A percentile compares a stretch with the other conserved stretches of the same genome.
These are phyloP conservation scores for Ptiloglossa arizonensis DNA, from an alignment of 1,140 invertebrate species.

Conservation along the genomic window DNA sequence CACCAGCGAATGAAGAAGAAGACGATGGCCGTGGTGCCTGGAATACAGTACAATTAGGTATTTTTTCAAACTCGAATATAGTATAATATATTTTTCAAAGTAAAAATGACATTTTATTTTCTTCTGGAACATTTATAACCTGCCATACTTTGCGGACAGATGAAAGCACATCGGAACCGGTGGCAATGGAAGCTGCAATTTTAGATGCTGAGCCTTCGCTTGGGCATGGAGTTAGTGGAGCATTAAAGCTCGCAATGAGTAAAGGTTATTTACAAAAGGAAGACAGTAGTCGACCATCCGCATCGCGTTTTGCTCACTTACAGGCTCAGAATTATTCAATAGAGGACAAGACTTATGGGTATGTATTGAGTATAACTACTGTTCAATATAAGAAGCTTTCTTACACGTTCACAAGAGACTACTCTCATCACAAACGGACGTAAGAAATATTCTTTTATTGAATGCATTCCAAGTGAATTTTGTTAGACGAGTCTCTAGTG, in stretches of 20 bases:
- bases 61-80: slow-evolving; percentile 6
- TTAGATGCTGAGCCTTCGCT: slow-evolving; percentile 97
- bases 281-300: slow-evolving; percentile 87
- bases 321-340: slow-evolving; percentile 97
- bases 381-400: slow-evolving; percentile 53
- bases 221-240: slow-evolving; percentile 95
- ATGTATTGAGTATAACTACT: slow-evolving; percentile 75
- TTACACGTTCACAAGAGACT: slow-evolving; percentile 17
- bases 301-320: slow-evolving; percentile 88
- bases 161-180: slow-evolving; percentile 74
- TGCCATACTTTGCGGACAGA: slow-evolving; percentile 65
- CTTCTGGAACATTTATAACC: neutral
- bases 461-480: slow-evolving; percentile 38
- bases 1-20: slow-evolving; percentile 78
- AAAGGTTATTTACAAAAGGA: slow-evolving; percentile 97
- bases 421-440: neutral
- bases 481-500: slow-evolving; percentile 63
- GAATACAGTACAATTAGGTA: slow-evolving; percentile 88
- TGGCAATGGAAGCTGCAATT: slow-evolving; percentile 86
- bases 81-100: neutral
- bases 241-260: slow-evolving; percentile 94
- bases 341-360: slow-evolving; percentile 96
- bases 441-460: slow-evolving; percentile 58
- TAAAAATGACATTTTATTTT: slow-evolving; percentile 17
- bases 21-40: slow-evolving; percentile 85